Evolutionary conservation across 2,888 invertebrate genomes (phyloP).

Genomic region (Tubulanus polymorphus): DNA sequence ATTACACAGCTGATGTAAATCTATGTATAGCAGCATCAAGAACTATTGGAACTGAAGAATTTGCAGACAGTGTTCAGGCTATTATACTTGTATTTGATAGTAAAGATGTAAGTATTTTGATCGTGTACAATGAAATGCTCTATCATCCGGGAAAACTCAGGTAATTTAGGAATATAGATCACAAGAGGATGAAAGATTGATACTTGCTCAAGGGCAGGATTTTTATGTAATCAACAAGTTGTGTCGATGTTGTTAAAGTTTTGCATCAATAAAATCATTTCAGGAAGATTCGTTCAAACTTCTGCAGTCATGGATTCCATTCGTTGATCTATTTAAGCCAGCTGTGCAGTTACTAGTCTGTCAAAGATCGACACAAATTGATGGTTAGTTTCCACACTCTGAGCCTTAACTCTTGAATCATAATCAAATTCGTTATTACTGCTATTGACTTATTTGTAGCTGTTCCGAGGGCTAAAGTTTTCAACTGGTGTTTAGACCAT

Average conservation of each 20-base stretch:
- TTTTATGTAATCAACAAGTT: not conserved
- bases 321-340: conserved; percentile 55
- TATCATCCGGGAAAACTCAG: too few relatives aligned
- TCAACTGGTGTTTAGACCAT: conserved; percentile 65
- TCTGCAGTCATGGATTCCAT: conserved; percentile 56
- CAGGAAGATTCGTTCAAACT: conserved; percentile 52
- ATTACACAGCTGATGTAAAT: conserved; percentile 65
- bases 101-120: conserved; percentile 53
- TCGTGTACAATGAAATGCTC: not conserved
- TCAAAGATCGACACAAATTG: conserved; percentile 33
- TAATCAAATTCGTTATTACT: not conserved
- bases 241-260: not conserved
- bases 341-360: conserved; percentile 63
- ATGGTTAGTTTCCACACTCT: conserved; percentile 17
- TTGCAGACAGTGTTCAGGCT: conserved; percentile 59
- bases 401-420: too few relatives aligned
- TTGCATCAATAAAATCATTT: conserved; percentile 12
- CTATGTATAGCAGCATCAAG: conserved; percentile 59
- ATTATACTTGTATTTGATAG: conserved; percentile 64
- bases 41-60: conserved; percentile 54
- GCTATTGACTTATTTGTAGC: conserved; percentile 25
- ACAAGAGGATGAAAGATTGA: not conserved
- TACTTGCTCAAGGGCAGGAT: not conserved
- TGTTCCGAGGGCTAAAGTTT: conserved; percentile 27
- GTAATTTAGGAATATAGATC: not conserved